Base-by-base conservation (phyloP, 2,113 vertebrate genomes). In the Amia ocellicauda region DNA sequence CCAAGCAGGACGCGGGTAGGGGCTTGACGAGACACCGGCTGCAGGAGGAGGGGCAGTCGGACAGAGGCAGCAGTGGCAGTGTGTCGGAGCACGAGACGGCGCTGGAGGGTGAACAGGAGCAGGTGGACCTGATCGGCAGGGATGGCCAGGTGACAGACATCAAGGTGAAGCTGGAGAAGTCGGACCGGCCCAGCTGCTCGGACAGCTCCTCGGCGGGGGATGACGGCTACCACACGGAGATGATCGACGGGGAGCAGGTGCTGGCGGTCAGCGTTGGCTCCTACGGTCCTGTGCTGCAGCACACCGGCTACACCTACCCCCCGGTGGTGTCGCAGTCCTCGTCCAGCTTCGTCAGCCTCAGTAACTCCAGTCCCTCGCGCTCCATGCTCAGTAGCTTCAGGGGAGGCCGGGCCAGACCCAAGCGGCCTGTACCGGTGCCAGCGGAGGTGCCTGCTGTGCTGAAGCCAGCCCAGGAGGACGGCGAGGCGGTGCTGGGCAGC, bases 161-260 rank as follows among this genome's bases (percentile, higher is more conserved):
- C 43, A 96, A 94, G 27, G 91, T 99, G 66, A 98, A 99, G 80
- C 77, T 95, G 75, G 97, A 99, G 26, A 98, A 98, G 83, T 88
- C 84, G 0, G 93, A 98, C 62, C 84, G 94, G 66, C 97, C 96
- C 28, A 97, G 90, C 67, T 97, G 95, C 65, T 98, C 96, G 0
- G 95, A 99, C 68, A 98, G 94, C 77, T 98, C 96, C 5, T 98
- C 96, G 2, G 89, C 96, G 1, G 96, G 96, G 0, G 97, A 99
- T 13, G 96, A 98, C 1, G 95, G 95, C 26, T 97, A 97, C 80
- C 95, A 98, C 78, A 98, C 95, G 0, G 97, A 99, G 80, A 81
- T 98, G 83, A 95, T 98, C 17, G 96, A 99, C 14, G 97, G 96
- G 49, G 97, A 99, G 27, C 96, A 99, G 73, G 93, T 99, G 13